These are phyloP conservation scores for Dendrolimus punctatus DNA, from an alignment of 1,140 invertebrate species.

Conservation along the genomic window DNA sequence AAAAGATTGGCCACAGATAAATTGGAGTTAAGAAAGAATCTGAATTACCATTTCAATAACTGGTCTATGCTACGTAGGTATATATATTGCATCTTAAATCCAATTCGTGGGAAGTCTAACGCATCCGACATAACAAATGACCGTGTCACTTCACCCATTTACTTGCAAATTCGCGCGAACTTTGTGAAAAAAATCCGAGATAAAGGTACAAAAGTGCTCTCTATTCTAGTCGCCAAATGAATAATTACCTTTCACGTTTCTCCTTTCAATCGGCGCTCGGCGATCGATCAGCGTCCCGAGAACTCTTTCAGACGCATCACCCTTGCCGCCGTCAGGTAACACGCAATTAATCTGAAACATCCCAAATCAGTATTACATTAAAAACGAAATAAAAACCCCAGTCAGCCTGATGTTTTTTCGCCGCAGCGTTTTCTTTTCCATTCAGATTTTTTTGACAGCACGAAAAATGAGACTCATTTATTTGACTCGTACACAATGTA, in stretches of 20 bases:
- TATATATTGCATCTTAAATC: slow-evolving; percentile 19
- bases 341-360: slow-evolving; percentile 70
- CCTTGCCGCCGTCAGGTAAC: slow-evolving; percentile 63
- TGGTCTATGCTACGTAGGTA: slow-evolving; percentile 3
- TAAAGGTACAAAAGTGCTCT: slow-evolving; percentile 68
- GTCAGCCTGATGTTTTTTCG: slow-evolving; percentile 59
- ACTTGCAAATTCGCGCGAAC: slow-evolving; percentile 70
- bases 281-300: slow-evolving; percentile 65
- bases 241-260: slow-evolving; percentile 69
- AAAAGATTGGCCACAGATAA: no score
- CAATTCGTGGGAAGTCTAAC: slow-evolving; percentile 50
- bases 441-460: slow-evolving; percentile 72
- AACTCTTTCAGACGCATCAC: slow-evolving; percentile 65
- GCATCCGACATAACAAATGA: slow-evolving; percentile 57
- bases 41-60: slow-evolving; percentile 19
- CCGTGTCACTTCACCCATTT: slow-evolving; percentile 63
- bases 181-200: slow-evolving; percentile 60
- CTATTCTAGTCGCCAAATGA: slow-evolving; percentile 71
- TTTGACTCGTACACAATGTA: slow-evolving; percentile 71
- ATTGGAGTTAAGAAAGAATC: slow-evolving; percentile 1
- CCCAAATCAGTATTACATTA: slow-evolving; percentile 71
- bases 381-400: slow-evolving; percentile 63
- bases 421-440: slow-evolving; percentile 66
- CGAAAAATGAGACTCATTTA: slow-evolving; percentile 71
- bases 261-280: slow-evolving; percentile 65